Conservation (phyloP, 2,797 vertebrate species). For the Rhinophrynus dorsalis region DNA sequence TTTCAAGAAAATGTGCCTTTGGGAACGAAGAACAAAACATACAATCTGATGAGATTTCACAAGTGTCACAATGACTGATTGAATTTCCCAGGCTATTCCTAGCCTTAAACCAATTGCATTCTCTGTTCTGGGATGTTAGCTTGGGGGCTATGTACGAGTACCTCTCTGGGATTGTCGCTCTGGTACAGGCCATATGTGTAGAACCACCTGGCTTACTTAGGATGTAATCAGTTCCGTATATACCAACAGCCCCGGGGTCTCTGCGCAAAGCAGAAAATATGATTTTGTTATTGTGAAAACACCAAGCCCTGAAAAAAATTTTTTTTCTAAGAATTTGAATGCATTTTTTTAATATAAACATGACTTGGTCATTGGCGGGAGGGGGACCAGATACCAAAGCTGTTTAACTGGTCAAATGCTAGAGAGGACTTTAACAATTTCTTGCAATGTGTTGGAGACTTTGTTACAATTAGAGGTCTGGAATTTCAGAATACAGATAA, state of each 20-base stretch:
- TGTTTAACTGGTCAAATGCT: no score
- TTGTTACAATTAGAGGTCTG: no score
- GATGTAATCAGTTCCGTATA: slow-evolving; percentile 52
- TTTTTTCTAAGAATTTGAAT: no score
- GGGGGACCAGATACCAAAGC: no score
- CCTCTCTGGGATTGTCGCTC: slow-evolving; percentile 49
- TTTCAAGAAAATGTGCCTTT: slow-evolving; percentile 54
- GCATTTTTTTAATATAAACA: no score
- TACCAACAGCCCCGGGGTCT: slow-evolving; percentile 48
- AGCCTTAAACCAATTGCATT: slow-evolving; percentile 53
- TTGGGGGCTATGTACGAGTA: slow-evolving; percentile 56
- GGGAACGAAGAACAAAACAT: slow-evolving; percentile 45
- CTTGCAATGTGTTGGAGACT: no score
- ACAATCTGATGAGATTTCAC: slow-evolving; percentile 58
- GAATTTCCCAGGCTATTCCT: slow-evolving; percentile 62
- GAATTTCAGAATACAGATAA: no score
- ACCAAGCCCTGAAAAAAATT: no score
- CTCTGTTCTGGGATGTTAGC: slow-evolving; percentile 52
- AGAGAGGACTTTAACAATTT: no score
- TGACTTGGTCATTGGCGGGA: no score
- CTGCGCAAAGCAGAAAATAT: slow-evolving; percentile 48
- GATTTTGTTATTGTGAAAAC: no score
- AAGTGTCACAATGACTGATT: slow-evolving; percentile 52
- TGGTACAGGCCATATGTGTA: slow-evolving; percentile 53
- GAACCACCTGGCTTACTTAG: slow-evolving; percentile 47